Percentiles rank a stretch among this genome's conserved stretches.
These are phyloP conservation scores for Rhorus exstirpatorius DNA, from an alignment of 2,888 invertebrate species.

Conservation along the genomic window DNA sequence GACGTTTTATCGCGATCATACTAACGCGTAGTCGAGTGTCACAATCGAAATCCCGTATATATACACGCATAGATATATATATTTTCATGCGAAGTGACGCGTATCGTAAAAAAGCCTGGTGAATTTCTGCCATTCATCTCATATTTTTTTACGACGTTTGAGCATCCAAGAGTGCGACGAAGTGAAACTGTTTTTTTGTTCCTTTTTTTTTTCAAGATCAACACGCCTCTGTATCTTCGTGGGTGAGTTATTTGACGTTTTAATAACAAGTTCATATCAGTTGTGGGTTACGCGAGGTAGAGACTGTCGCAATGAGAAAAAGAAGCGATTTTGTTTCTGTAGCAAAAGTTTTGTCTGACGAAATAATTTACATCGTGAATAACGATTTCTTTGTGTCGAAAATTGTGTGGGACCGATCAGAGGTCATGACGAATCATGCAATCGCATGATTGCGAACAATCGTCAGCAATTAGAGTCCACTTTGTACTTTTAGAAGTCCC, in stretches of 20 bases:
- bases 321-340: not conserved
- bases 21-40: not conserved
- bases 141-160: not conserved
- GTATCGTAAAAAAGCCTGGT: not conserved
- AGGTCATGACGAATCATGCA: not conserved
- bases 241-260: constrained; percentile 58
- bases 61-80: too few species aligned
- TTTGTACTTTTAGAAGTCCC: constrained; percentile 60
- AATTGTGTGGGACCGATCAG: not conserved
- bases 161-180: not conserved
- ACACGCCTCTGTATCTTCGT: constrained; percentile 30
- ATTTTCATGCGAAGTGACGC: constrained; percentile 7
- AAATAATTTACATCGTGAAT: not conserved
- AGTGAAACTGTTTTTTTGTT: constrained; percentile 10
- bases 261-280: not conserved
- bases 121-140: not conserved
- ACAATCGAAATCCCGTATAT: not conserved
- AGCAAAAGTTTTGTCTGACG: not conserved
- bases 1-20: constrained; percentile 12
- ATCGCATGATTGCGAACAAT: not conserved
- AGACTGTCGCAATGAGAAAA: not conserved
- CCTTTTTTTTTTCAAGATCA: constrained; percentile 25
- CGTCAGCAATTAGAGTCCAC: not conserved
- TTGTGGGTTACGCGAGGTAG: not conserved
- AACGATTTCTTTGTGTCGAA: not conserved